Base-by-base conservation (phyloP, 1,140 invertebrate species). In the Phortica variegata region DNA sequence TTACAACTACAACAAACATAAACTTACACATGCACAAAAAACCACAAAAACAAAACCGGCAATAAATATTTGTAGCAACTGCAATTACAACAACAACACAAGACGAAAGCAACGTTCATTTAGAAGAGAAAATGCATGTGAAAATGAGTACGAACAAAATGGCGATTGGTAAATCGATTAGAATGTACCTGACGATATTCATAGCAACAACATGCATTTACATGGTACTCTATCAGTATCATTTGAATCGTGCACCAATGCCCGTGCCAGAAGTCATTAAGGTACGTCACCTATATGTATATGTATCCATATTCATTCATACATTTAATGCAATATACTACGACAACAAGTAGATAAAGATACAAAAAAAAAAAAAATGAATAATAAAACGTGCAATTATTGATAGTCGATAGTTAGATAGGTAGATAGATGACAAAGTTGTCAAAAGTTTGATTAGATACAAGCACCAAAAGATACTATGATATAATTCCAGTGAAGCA, bases 101-200 rank as follows among this genome's bases (percentile, higher is more conserved):
- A 36, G 16, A 16, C 12, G n/a, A 36, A 36, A 13, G 6, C 6
- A 36, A 36, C 33, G 12, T 36, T 36, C 5, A 36, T 6, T 5
- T 16, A 36, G n/a, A 36, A n/a, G n/a, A 36, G 6, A 36, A 36
- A 36, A 16, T 36, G n/a, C n/a, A n/a, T n/a, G n/a, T 16, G 6
- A 36, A 41, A 3, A 41, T 21, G n/a, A 7, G 12, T 8, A 31
- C 13, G 7, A 5, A 17, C 43, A 72, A 75, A 49, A 71, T 73
- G 72, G 59, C 62, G 31, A 43, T 73, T 49, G 71, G 65, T 15
- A 73, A 70, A 65, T 73, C 73, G 44, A 65, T 72, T 49, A 76
- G 73, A 76, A 75, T 76, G 73, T 76, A 75, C 73, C 70, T 76
- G 66, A 76, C 73, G 42, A 75, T 76, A 53, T 73, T 76, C 53